A percentile compares a stretch with the other conserved stretches of the same genome.
Evolutionary conservation across 2,113 vertebrate species (phyloP).

Genomic region (Aspiorhynchus laticeps): DNA sequence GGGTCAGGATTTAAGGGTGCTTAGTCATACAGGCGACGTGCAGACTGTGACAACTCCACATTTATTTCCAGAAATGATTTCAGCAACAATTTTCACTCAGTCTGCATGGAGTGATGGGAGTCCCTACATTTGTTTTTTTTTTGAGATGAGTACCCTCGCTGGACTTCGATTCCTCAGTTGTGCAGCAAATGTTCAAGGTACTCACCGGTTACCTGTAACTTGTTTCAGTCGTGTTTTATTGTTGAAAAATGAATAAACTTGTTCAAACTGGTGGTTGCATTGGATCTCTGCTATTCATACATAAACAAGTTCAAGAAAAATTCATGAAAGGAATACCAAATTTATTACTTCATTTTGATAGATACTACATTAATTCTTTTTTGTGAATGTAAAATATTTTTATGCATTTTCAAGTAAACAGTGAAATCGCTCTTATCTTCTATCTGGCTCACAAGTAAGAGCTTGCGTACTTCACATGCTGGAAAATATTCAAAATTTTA

Average conservation of each 20-base stretch:
- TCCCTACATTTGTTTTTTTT: background rate
- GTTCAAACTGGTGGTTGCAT: constrained; percentile 51
- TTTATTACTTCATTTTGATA: background rate
- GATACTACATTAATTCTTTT: background rate
- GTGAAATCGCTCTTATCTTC: background rate
- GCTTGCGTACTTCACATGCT: background rate
- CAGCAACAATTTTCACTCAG: background rate
- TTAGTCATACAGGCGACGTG: background rate
- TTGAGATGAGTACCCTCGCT: constrained; percentile 8
- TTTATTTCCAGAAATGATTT: background rate
- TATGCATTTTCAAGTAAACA: constrained; percentile 4
- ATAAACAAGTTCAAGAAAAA: background rate
- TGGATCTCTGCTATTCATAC: constrained; percentile 23
- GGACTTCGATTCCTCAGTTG: constrained; percentile 50
- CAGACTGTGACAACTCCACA: background rate
- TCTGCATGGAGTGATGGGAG: background rate
- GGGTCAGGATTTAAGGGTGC: constrained; percentile 38
- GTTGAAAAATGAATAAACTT: constrained; percentile 71
- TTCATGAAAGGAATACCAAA: background rate
- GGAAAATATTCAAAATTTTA: background rate
- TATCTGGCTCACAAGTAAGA: background rate
- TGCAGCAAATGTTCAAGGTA: constrained; percentile 60
- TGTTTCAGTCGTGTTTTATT: constrained; percentile 65
- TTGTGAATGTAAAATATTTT: background rate
- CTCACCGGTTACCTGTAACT: constrained; percentile 61